Evolutionary conservation across 1,140 invertebrate species (phyloP).

Genomic region (Helicoverpa armigera): DNA sequence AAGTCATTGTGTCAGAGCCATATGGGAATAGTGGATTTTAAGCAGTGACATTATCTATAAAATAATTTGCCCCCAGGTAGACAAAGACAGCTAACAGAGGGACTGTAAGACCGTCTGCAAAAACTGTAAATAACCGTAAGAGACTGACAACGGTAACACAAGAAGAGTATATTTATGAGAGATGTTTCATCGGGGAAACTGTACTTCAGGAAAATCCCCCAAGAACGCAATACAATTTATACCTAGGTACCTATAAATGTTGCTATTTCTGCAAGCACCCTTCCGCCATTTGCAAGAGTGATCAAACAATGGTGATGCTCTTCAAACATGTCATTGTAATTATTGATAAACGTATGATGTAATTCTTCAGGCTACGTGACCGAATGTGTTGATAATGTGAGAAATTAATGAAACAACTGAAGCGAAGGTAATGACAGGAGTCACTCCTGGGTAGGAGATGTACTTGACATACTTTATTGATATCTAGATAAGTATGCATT

Average conservation of each 20-base stretch:
- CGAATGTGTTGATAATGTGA: background rate
- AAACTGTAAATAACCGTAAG: no score
- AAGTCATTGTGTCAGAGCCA: background rate
- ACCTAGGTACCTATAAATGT: no score
- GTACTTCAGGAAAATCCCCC: no score
- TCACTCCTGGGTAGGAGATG: background rate
- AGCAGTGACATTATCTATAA: background rate
- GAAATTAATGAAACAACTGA: constrained; percentile 1
- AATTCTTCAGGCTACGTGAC: constrained; percentile 13
- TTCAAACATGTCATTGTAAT: background rate
- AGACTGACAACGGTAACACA: no score
- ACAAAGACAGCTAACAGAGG: no score
- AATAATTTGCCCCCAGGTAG: no score
- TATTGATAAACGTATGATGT: constrained; percentile 30
- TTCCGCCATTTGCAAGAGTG: background rate
- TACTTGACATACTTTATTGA: background rate
- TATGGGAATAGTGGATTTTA: background rate
- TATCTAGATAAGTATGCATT: background rate
- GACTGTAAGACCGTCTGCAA: no score
- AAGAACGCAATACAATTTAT: background rate
- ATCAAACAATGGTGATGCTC: constrained; percentile 18
- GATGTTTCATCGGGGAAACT: no score
- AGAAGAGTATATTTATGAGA: no score
- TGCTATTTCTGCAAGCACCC: no score
- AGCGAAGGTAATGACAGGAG: constrained; percentile 6